Evolutionary conservation across 1,140 invertebrate species (phyloP).

Genomic region (Akabosia matsudoensis): DNA sequence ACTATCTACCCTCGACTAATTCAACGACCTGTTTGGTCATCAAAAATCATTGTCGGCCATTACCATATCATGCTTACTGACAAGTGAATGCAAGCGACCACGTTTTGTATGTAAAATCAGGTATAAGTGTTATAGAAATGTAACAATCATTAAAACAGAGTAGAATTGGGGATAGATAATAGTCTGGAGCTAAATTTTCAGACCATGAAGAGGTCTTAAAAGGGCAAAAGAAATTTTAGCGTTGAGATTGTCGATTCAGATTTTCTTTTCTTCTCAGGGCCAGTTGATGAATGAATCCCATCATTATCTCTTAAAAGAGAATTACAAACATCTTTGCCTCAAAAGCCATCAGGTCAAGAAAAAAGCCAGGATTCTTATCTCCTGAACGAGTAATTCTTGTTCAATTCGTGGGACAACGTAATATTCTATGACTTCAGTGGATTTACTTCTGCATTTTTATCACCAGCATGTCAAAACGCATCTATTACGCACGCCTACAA

Average conservation of each 20-base stretch:
- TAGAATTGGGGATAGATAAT: background rate
- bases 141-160: background rate
- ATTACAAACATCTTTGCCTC: too few relatives aligned
- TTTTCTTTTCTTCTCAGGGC: background rate
- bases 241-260: constrained; percentile 18
- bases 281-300: constrained; percentile 14
- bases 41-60: background rate
- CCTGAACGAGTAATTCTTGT: too few relatives aligned
- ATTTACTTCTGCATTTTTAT: background rate
- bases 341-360: too few relatives aligned
- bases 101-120: background rate
- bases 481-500: background rate
- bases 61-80: background rate
- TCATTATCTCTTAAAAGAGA: background rate
- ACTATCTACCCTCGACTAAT: background rate
- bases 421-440: background rate
- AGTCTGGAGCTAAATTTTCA: background rate
- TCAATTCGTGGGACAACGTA: background rate
- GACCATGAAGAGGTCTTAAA: background rate
- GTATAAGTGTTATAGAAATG: background rate
- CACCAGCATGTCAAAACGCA: too few relatives aligned
- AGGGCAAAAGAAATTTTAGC: constrained; percentile 11
- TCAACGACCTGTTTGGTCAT: background rate
- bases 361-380: too few relatives aligned
- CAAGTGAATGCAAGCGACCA: too few relatives aligned